These are phyloP conservation scores for Exocentrus adspersus DNA, from an alignment of 2,888 invertebrate genomes.

Conservation along the genomic window DNA sequence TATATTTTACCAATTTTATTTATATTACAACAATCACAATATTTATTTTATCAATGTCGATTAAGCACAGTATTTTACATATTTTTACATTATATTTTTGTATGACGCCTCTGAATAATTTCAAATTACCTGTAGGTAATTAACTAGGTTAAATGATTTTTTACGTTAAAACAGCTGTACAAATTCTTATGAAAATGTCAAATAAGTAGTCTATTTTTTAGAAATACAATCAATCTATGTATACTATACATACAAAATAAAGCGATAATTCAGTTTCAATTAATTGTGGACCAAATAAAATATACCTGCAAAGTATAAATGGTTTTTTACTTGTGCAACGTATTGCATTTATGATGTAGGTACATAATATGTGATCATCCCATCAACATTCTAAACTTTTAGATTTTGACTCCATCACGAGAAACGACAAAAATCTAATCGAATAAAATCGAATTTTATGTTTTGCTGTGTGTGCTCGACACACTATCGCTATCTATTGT, in stretches of 20 bases:
- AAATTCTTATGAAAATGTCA: constrained; percentile 30
- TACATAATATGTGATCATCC: too few relatives aligned
- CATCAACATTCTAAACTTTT: too few relatives aligned
- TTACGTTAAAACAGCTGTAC: constrained; percentile 22
- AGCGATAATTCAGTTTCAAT: constrained; percentile 36
- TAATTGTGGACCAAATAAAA: constrained; percentile 48
- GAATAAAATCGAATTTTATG: too few relatives aligned
- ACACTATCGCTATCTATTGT: too few relatives aligned
- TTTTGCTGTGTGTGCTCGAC: too few relatives aligned
- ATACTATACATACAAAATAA: constrained; percentile 25
- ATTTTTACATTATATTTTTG: constrained; percentile 22
- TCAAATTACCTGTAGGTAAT: constrained; percentile 7
- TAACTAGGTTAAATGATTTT: not conserved
- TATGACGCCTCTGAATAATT: constrained; percentile 8
- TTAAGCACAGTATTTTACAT: constrained; percentile 21
- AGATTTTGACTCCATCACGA: too few relatives aligned
- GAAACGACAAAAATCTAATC: too few relatives aligned
- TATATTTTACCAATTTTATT: constrained; percentile 9
- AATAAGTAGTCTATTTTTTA: constrained; percentile 22
- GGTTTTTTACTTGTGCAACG: too few relatives aligned
- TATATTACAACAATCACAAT: not conserved
- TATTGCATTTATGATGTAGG: too few relatives aligned
- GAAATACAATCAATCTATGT: constrained; percentile 23
- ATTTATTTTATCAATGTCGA: constrained; percentile 8
- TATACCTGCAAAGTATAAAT: constrained; percentile 11